phyloP scores from a whole-genome alignment of 1,140 invertebrate genomes.

The Himalopsyche phryganea region DNA sequence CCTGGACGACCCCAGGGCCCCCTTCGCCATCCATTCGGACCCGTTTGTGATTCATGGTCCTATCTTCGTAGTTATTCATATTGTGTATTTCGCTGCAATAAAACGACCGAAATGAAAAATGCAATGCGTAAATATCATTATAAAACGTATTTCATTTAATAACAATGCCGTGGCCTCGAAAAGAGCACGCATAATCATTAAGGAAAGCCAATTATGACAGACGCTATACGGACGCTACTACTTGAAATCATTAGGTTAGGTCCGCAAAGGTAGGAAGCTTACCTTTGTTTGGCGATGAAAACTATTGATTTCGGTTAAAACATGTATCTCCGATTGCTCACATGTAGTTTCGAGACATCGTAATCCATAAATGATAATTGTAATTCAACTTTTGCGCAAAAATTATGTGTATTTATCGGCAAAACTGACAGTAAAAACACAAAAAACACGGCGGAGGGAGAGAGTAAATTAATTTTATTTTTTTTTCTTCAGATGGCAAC shows the following conservation, averaged over 20 bases:
- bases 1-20: conserved; percentile 50
- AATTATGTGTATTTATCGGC: conserved; percentile 23
- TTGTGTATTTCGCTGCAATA: conserved; percentile 17
- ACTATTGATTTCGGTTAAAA: conserved; percentile 29
- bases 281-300: conserved; percentile 39
- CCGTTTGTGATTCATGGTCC: conserved; percentile 53
- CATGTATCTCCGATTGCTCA: conserved; percentile 19
- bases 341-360: conserved; percentile 12
- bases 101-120: conserved; percentile 24
- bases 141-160: background rate
- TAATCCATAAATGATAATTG: conserved; percentile 21
- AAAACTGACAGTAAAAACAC: conserved; percentile 29
- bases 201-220: conserved; percentile 40
- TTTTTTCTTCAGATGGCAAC: conserved; percentile 29
- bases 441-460: conserved; percentile 23
- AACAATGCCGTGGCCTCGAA: background rate
- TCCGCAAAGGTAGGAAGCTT: conserved; percentile 49
- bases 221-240: conserved; percentile 52
- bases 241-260: conserved; percentile 51
- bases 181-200: conserved; percentile 2
- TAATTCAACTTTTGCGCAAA: conserved; percentile 10
- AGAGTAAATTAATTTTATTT: conserved; percentile 27
- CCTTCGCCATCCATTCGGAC: conserved; percentile 52
- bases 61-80: conserved; percentile 55
- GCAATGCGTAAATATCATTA: conserved; percentile 14